These are phyloP conservation scores for Glandiceps talaboti DNA, from an alignment of 53 echinoderm and acorn worm genomes.

Conservation along the genomic window DNA sequence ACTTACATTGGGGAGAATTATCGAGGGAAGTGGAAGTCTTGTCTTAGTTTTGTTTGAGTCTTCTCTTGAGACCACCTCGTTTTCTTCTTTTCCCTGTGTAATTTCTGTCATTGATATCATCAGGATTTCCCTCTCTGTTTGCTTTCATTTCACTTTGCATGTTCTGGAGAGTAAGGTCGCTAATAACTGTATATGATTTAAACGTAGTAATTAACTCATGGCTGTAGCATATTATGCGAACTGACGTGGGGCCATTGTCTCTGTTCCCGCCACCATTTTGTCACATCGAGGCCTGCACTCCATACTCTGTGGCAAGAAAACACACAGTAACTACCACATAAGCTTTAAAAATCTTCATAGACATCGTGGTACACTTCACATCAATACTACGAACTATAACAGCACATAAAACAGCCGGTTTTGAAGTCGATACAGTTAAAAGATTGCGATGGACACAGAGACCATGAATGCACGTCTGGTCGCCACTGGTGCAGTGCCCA, in stretches of 20 bases:
- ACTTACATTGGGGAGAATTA: neutral
- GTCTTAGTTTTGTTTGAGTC: neutral
- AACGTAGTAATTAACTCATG: neutral
- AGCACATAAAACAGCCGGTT: neutral
- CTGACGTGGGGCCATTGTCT: neutral
- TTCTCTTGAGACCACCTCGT: neutral
- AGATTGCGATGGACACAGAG: neutral
- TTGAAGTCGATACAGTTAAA: no score
- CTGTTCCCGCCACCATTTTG: neutral
- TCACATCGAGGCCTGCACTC: neutral
- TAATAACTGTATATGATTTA: neutral
- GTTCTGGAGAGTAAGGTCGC: neutral
- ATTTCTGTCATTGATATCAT: neutral
- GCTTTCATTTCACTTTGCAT: neutral
- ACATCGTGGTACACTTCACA: neutral
- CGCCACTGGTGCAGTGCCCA: neutral
- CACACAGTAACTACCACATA: neutral
- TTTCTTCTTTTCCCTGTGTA: slow-evolving; percentile 1
- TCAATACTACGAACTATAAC: neutral
- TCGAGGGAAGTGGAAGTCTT: slow-evolving; percentile 3
- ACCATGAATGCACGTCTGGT: neutral
- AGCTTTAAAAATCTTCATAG: neutral
- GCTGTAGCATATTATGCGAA: neutral
- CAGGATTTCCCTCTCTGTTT: no score
- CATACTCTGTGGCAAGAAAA: neutral